A percentile compares a stretch with the other conserved stretches of the same genome.
These are phyloP conservation scores for Scyliorhinus canicula DNA, from an alignment of 2,797 vertebrate genomes.

Conservation along the genomic window DNA sequence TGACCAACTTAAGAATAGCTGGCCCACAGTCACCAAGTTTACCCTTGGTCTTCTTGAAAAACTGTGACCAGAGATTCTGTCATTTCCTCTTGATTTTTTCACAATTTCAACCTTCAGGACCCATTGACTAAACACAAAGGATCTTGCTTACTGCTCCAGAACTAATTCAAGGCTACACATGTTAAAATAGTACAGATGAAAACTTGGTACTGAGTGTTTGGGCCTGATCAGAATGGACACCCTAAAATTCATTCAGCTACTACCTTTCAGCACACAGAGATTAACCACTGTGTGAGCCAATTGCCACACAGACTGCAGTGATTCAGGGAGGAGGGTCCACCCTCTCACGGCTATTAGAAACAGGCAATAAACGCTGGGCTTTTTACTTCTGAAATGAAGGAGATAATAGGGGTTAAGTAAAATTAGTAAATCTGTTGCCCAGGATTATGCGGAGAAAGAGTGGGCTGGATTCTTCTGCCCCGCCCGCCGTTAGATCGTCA, in stretches of 20 bases:
- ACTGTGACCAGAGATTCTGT: not conserved
- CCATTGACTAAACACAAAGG: too few relatives aligned
- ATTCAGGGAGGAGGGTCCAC: not conserved
- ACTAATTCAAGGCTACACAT: not conserved
- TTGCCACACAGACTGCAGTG: not conserved
- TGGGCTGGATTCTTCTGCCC: too few relatives aligned
- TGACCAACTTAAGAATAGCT: not conserved
- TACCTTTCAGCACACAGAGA: not conserved
- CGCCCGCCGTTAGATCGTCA: too few relatives aligned
- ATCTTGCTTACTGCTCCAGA: not conserved
- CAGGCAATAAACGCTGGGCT: too few relatives aligned
- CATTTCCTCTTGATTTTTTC: not conserved
- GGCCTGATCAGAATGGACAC: not conserved
- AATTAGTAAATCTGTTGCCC: not conserved
- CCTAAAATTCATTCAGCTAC: not conserved
- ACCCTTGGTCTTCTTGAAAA: not conserved
- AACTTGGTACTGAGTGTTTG: not conserved
- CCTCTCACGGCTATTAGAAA: not conserved
- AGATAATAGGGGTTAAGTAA: not conserved
- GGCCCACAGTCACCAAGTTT: not conserved
- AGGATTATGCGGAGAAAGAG: not conserved
- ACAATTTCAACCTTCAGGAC: too few relatives aligned
- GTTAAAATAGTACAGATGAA: not conserved
- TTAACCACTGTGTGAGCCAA: not conserved
- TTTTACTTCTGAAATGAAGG: not conserved